Percentiles rank a stretch among this genome's conserved stretches.
Evolutionary conservation across 2,797 vertebrate species (phyloP).

Genomic region (Gephyroberyx darwinii): DNA sequence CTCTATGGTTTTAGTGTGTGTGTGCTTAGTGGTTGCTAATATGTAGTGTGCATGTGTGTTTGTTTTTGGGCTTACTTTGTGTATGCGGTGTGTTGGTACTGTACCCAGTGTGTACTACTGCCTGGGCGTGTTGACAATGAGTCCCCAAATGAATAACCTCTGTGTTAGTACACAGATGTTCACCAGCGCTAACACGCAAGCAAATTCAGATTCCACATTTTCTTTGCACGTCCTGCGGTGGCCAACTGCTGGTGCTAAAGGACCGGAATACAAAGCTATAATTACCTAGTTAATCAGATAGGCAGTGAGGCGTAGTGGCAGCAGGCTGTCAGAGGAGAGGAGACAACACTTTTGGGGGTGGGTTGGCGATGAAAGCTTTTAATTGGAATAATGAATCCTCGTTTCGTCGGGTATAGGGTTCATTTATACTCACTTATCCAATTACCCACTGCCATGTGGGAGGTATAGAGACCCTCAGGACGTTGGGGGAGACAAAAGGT

Average conservation of each 20-base stretch:
- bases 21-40: too few relatives aligned
- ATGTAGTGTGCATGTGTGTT: not conserved
- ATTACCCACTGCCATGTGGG: slow-evolving; percentile 45
- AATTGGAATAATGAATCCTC: slow-evolving; percentile 57
- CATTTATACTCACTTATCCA: slow-evolving; percentile 43
- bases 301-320: slow-evolving; percentile 26
- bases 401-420: slow-evolving; percentile 51
- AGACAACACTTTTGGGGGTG: slow-evolving; percentile 29
- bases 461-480: slow-evolving; percentile 27
- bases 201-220: slow-evolving; percentile 34
- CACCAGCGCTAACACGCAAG: slow-evolving; percentile 6
- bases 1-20: not conserved
- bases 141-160: slow-evolving; percentile 40
- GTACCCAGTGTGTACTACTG: slow-evolving; percentile 8
- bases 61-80: slow-evolving; percentile 3
- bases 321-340: slow-evolving; percentile 33
- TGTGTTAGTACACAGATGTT: slow-evolving; percentile 38
- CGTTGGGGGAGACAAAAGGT: slow-evolving; percentile 1
- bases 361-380: slow-evolving; percentile 38
- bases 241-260: slow-evolving; percentile 39
- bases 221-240: slow-evolving; percentile 19
- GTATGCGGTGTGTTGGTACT: slow-evolving; percentile 22
- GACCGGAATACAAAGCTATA: slow-evolving; percentile 36
- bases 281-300: slow-evolving; percentile 43
- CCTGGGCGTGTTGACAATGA: slow-evolving; percentile 10